Conservation (phyloP, 92 coral and sea anemone genomes). For the Porites lobata region DNA sequence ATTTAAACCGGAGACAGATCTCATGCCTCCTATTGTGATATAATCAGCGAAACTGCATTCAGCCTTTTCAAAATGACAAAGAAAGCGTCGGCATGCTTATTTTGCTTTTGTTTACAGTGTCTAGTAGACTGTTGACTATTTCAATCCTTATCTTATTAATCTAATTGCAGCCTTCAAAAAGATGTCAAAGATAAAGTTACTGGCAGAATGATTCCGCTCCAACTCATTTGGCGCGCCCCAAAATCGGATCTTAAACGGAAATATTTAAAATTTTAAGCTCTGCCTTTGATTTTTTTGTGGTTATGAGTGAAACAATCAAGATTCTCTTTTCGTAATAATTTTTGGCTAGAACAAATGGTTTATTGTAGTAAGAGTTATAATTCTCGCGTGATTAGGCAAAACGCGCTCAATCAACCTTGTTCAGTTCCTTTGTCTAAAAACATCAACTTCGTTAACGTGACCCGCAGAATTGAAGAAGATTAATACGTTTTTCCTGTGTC, state of each 20-base stretch:
- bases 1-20: neutral
- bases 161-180: conserved; percentile 20
- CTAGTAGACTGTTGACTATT: neutral
- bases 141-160: neutral
- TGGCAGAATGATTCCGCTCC: neutral
- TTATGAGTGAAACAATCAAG: neutral
- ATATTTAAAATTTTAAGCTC: neutral
- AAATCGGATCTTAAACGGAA: neutral
- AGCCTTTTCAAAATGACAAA: neutral
- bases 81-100: neutral
- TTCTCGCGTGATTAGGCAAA: neutral
- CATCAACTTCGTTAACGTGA: too few species aligned
- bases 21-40: neutral
- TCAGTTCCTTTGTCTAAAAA: too few species aligned
- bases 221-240: neutral
- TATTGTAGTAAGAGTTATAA: too few species aligned
- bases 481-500: neutral
- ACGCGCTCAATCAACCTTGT: neutral
- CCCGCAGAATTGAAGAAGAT: too few species aligned
- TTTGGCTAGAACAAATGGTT: neutral
- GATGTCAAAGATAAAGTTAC: neutral
- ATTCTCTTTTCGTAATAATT: neutral
- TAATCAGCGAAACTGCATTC: neutral
- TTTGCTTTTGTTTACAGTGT: neutral
- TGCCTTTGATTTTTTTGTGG: neutral